phyloP scores from a whole-genome alignment of 2,113 vertebrate species.

The Gallinago undulata region DNA sequence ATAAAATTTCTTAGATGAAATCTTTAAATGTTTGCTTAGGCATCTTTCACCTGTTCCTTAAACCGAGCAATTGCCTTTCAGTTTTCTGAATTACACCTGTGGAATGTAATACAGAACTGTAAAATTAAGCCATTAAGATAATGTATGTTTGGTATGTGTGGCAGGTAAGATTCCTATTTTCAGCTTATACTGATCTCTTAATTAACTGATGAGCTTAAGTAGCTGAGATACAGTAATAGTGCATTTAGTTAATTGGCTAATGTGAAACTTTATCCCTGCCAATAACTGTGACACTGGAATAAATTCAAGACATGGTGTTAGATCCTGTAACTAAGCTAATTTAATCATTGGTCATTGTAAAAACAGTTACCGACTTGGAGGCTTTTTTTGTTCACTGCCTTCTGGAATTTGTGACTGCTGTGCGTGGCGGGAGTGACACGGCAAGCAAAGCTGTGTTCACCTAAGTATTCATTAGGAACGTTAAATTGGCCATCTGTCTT shows the following conservation, averaged over 20 bases:
- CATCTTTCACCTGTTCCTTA: background rate
- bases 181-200: constrained; percentile 60
- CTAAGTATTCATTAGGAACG: background rate
- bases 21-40: background rate
- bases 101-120: background rate
- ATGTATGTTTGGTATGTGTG: constrained; percentile 48
- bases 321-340: constrained; percentile 30
- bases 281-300: constrained; percentile 50
- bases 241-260: constrained; percentile 68
- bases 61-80: background rate
- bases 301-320: constrained; percentile 40
- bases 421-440: background rate
- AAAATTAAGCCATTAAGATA: constrained; percentile 45
- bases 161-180: constrained; percentile 57
- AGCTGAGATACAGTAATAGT: constrained; percentile 61
- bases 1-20: background rate
- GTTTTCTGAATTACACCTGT: background rate
- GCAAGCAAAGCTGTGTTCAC: background rate
- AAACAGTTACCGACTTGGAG: background rate
- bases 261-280: constrained; percentile 57
- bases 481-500: background rate
- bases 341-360: constrained; percentile 13
- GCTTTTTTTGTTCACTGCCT: background rate
- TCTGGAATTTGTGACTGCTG: background rate
- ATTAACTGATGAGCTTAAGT: constrained; percentile 69